Base-by-base conservation (phyloP, 2,797 vertebrate genomes). In the Scleropages formosus region DNA sequence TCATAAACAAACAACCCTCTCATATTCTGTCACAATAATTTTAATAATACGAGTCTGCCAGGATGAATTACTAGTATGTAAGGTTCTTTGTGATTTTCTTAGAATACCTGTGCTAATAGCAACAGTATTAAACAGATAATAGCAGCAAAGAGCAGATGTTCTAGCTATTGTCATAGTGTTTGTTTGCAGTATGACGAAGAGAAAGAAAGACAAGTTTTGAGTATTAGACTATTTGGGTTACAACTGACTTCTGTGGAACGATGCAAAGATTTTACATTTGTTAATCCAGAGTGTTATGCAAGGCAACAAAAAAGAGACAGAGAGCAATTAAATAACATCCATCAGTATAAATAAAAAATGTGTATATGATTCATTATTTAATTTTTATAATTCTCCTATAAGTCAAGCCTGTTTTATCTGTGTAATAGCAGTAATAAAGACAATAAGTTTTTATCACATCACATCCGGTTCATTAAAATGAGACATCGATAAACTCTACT, bases 31-130 rank as follows among this genome's bases (percentile, higher is more conserved):
- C n/a, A 9, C n/a, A 18, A 61, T 61, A 1, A 20, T 61, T 61
- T 61, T 4, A n/a, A 61, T n/a, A n/a, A 59, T n/a, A 9, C n/a
- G 59, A 89, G 87, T 88, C 85, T 82, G 72, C 80, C 82, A 87
- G 87, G 89, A 91, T 89, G 90, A 90, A 87, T 89, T 88, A 90
- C 84, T 79, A 81, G 84, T 82, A 90, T 90, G 90, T 84, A 83
- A 83, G 74, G 78, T 79, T 81, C 51, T 87, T 82, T 84, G 84
- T 56, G 4, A 49, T 16, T 44, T 69, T 60, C 74, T 60, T 68
- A 61, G 74, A 68, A 69, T 13, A 39, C 49, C 51, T 59, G 64
- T 68, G 56, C 31, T 69, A 75, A 75, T 71, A 56, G 68, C 68
- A 26, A 58, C 47, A 24, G 68, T 31, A 71, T 71, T 71, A 71